These are phyloP conservation scores for Apeira syringaria DNA, from an alignment of 2,888 invertebrate genomes.

Conservation along the genomic window DNA sequence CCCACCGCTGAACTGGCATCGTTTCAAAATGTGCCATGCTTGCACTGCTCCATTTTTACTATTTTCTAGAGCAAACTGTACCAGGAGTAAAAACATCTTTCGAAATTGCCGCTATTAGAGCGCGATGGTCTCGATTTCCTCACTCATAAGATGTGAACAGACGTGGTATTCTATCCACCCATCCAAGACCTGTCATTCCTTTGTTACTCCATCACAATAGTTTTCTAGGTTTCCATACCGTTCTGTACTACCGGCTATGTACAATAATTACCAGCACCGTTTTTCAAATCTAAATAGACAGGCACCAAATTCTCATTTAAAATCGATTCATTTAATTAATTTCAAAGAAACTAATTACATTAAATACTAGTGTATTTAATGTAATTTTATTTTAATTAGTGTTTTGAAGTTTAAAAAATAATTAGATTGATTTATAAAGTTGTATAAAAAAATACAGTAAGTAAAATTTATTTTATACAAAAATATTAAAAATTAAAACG, in stretches of 20 bases:
- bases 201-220: conserved; percentile 62
- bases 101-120: conserved; percentile 45
- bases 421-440: no score
- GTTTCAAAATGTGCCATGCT: no score
- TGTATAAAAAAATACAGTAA: no score
- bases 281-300: conserved; percentile 18
- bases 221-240: conserved; percentile 53
- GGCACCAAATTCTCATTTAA: conserved; percentile 38
- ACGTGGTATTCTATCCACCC: conserved; percentile 41
- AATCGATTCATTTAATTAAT: no score
- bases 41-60: no score
- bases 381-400: no score
- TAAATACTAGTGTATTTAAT: no score
- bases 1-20: no score
- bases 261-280: conserved; percentile 15
- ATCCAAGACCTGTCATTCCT: conserved; percentile 63
- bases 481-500: no score
- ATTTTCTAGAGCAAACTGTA: conserved; percentile 4
- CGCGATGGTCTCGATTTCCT: conserved; percentile 50
- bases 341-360: no score
- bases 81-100: conserved; percentile 33
- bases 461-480: no score
- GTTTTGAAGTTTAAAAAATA: no score
- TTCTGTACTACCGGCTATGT: conserved; percentile 23
- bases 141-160: conserved; percentile 44